Conservation (phyloP, 2,797 vertebrate species). For the Poliocrania exsul region DNA sequence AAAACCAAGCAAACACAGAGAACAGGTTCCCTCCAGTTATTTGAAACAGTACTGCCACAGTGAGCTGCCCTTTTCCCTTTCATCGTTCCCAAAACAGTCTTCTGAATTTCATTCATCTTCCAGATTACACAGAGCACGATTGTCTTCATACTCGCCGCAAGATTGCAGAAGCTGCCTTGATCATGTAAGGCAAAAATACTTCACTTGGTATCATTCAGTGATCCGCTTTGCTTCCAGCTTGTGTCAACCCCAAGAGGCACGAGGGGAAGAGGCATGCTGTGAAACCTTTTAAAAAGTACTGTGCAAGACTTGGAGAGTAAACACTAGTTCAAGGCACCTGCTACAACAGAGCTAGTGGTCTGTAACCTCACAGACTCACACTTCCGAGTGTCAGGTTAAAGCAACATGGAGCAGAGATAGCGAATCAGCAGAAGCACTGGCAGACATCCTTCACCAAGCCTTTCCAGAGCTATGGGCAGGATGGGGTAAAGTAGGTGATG, state of each 20-base stretch:
- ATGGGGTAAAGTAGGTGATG: too few relatives aligned
- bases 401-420: slow-evolving; percentile 36
- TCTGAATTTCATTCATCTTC: slow-evolving; percentile 10
- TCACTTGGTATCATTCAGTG: not conserved
- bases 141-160: not conserved
- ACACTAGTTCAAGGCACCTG: not conserved
- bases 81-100: not conserved
- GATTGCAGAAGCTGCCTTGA: not conserved
- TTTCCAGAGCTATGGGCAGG: not conserved
- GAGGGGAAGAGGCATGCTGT: not conserved
- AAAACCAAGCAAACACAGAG: slow-evolving; percentile 12
- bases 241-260: not conserved
- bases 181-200: not conserved
- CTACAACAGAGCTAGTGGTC: not conserved
- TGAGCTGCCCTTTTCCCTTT: not conserved
- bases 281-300: not conserved
- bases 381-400: not conserved
- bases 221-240: not conserved
- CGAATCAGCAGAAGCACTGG: slow-evolving; percentile 1
- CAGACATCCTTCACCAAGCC: not conserved
- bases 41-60: not conserved
- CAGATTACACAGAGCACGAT: not conserved
- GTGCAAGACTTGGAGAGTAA: not conserved
- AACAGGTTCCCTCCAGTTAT: not conserved
- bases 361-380: not conserved